A percentile compares a stretch with the other conserved stretches of the same genome.
Conservation (phyloP, 2,888 invertebrate species). For the Aleiodes testaceus region DNA sequence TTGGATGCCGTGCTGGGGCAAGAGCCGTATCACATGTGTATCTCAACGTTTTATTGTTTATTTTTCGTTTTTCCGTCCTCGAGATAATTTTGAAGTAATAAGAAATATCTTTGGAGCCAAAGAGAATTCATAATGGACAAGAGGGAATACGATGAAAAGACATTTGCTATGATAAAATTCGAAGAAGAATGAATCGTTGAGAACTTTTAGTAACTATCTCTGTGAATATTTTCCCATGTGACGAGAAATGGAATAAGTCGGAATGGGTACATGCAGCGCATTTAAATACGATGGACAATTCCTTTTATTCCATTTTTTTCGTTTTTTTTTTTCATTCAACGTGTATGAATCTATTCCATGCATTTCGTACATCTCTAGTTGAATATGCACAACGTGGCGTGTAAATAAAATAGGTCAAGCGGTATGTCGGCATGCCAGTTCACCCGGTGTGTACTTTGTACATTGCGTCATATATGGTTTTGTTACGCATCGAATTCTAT, state of each 20-base stretch:
- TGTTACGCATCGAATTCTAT: conserved; percentile 28
- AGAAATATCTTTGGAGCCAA: no score
- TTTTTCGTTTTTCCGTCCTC: no score
- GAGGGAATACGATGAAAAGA: no score
- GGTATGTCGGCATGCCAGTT: conserved; percentile 30
- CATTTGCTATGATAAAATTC: no score
- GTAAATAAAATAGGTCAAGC: conserved; percentile 43
- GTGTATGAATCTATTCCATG: conserved; percentile 28
- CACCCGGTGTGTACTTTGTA: conserved; percentile 18
- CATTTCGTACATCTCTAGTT: conserved; percentile 38
- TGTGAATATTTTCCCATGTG: neutral
- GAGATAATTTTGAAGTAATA: no score
- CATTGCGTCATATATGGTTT: conserved; percentile 29
- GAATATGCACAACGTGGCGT: conserved; percentile 38
- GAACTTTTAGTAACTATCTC: neutral
- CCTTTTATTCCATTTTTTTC: neutral
- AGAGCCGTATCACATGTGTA: no score
- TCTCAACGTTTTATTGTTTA: no score
- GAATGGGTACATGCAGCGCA: conserved; percentile 13
- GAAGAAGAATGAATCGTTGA: neutral
- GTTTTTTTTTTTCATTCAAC: conserved; percentile 9
- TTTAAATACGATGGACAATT: conserved; percentile 21
- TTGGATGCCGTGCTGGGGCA: neutral
- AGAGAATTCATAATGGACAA: no score
- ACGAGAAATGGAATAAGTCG: neutral